Evolutionary conservation across 2,888 invertebrate species (phyloP).

Genomic region (Nemapogon koenigi): DNA sequence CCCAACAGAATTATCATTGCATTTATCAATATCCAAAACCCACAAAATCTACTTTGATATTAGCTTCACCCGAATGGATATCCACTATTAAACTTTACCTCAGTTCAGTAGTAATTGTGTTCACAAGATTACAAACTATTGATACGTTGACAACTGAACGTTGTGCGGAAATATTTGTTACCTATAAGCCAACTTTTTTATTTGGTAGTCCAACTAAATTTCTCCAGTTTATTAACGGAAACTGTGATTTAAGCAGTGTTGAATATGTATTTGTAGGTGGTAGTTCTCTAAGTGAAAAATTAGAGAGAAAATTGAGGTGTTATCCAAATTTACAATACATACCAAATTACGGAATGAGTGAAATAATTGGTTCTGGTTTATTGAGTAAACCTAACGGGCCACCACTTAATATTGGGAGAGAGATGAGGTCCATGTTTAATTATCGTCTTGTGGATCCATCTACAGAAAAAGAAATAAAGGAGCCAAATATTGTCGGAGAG

Average conservation of each 20-base stretch:
- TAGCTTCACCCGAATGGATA: slow-evolving; percentile 2
- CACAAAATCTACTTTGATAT: background rate
- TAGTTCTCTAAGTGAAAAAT: background rate
- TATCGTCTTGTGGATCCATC: background rate
- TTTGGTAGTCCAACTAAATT: slow-evolving; percentile 2
- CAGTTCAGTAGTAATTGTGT: background rate
- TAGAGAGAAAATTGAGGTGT: background rate
- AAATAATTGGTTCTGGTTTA: background rate
- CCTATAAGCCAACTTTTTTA: background rate
- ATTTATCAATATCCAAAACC: background rate
- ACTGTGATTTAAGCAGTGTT: slow-evolving; percentile 1
- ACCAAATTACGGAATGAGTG: slow-evolving; percentile 4
- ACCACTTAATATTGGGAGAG: background rate
- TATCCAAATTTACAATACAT: background rate
- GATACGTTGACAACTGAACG: background rate
- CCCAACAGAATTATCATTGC: background rate
- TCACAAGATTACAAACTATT: background rate
- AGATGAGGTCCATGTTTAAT: background rate
- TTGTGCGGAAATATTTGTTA: background rate
- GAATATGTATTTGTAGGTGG: background rate
- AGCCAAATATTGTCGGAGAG: background rate
- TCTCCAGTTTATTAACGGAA: background rate
- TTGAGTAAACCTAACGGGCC: background rate
- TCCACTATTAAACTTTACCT: background rate
- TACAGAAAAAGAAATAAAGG: background rate